Evolutionary conservation across 2,888 invertebrate genomes (phyloP).

Genomic region (Brenthis ino): DNA sequence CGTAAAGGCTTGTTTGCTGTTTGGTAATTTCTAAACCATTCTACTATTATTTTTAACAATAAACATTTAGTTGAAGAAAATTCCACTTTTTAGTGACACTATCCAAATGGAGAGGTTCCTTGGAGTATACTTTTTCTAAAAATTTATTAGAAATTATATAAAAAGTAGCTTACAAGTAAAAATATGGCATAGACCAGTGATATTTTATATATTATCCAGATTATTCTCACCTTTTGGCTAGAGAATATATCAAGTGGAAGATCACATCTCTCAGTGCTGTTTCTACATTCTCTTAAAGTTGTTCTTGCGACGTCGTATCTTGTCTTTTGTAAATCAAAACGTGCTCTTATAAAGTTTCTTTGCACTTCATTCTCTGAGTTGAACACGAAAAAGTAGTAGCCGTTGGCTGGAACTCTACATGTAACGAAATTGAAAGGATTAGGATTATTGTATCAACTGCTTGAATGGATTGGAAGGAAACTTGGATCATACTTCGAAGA

Average conservation of each 20-base stretch:
- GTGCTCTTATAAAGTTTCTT: slow-evolving; percentile 86
- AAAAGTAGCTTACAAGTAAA: no score
- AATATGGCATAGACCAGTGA: no score
- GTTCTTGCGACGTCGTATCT: slow-evolving; percentile 86
- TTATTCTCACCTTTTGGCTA: slow-evolving; percentile 79
- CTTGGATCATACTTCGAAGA: no score
- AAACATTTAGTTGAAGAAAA: no score
- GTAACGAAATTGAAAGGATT: neutral
- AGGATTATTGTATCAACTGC: neutral
- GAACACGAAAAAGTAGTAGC: slow-evolving; percentile 92
- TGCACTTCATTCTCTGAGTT: slow-evolving; percentile 91
- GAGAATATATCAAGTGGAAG: slow-evolving; percentile 87
- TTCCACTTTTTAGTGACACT: no score
- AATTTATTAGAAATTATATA: no score
- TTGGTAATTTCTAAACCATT: no score
- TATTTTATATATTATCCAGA: no score
- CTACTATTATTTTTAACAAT: no score
- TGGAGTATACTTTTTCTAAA: no score
- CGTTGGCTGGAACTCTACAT: slow-evolving; percentile 86
- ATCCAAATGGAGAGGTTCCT: no score
- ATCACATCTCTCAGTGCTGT: slow-evolving; percentile 84
- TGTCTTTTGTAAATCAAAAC: slow-evolving; percentile 87
- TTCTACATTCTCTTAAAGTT: slow-evolving; percentile 83
- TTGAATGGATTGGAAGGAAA: neutral
- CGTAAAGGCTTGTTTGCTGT: no score